These are phyloP conservation scores for Noctilio leporinus DNA, from an alignment of 2,113 vertebrate species.

Conservation along the genomic window DNA sequence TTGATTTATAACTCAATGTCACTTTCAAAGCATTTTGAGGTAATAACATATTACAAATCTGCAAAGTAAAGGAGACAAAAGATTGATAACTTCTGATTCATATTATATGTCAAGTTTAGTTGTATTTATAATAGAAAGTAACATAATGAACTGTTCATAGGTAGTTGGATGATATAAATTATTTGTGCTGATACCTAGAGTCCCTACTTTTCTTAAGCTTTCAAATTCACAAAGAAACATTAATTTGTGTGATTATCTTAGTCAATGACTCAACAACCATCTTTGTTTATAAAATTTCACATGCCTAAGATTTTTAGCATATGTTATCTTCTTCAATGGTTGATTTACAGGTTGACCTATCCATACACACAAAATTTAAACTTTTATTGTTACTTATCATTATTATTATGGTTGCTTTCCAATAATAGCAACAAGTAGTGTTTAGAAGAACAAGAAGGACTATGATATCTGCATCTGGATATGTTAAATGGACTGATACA, in stretches of 20 bases:
- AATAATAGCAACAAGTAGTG: not conserved
- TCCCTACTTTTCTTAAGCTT: not conserved
- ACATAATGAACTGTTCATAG: not conserved
- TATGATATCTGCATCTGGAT: not conserved
- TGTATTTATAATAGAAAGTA: not conserved
- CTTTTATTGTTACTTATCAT: conserved; percentile 27
- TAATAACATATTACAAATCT: not conserved
- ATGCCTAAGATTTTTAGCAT: not conserved
- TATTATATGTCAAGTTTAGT: not conserved
- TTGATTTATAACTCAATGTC: not conserved
- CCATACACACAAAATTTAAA: conserved; percentile 3
- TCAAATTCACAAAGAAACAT: not conserved
- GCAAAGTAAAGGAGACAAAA: not conserved
- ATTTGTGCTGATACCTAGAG: not conserved
- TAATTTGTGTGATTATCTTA: not conserved
- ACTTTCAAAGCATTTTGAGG: not conserved
- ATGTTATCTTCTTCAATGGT: not conserved
- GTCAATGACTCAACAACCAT: not conserved
- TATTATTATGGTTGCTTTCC: not conserved
- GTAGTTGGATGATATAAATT: not conserved
- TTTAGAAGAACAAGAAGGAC: conserved; percentile 34
- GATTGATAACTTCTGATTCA: not conserved
- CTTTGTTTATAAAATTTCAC: conserved; percentile 5
- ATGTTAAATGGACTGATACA: conserved; percentile 33
- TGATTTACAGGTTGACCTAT: not conserved